A percentile compares a stretch with the other conserved stretches of the same genome.
Evolutionary conservation across 2,888 invertebrate species (phyloP).

Genomic region (Rugalucina vietnamica): DNA sequence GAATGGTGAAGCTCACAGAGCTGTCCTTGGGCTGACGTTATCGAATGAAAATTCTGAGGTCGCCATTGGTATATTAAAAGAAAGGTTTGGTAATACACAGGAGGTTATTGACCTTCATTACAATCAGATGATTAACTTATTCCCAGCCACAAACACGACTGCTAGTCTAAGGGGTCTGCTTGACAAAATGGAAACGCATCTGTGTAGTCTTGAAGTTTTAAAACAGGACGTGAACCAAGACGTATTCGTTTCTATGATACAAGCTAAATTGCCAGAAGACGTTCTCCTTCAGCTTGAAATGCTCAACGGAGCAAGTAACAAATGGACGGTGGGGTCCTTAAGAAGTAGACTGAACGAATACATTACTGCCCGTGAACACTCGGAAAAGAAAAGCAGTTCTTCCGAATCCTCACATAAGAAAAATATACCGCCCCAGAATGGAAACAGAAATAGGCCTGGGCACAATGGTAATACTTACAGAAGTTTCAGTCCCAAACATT

Average conservation of each 20-base stretch:
- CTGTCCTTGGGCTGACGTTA: neutral
- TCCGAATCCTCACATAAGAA: too few relatives aligned
- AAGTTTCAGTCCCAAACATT: too few relatives aligned
- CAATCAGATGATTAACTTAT: neutral
- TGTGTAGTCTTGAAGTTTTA: too few relatives aligned
- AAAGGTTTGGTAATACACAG: neutral
- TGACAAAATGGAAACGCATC: neutral
- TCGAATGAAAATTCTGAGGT: neutral
- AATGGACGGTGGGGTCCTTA: constrained; percentile 2
- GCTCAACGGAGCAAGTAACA: neutral
- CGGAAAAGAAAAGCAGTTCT: too few relatives aligned
- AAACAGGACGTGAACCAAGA: too few relatives aligned
- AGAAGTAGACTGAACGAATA: neutral
- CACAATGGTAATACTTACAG: too few relatives aligned
- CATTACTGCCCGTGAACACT: neutral
- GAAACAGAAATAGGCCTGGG: too few relatives aligned
- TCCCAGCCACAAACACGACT: neutral
- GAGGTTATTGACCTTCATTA: neutral
- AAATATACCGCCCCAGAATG: too few relatives aligned
- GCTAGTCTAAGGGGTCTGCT: neutral
- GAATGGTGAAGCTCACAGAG: neutral
- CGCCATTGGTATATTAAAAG: neutral
- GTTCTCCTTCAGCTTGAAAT: constrained; percentile 24
- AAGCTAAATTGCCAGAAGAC: constrained; percentile 20
- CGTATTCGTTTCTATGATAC: too few relatives aligned